A percentile compares a stretch with the other conserved stretches of the same genome.
Conservation (phyloP, 2,113 vertebrate species). For the Pseudonaja textilis region DNA sequence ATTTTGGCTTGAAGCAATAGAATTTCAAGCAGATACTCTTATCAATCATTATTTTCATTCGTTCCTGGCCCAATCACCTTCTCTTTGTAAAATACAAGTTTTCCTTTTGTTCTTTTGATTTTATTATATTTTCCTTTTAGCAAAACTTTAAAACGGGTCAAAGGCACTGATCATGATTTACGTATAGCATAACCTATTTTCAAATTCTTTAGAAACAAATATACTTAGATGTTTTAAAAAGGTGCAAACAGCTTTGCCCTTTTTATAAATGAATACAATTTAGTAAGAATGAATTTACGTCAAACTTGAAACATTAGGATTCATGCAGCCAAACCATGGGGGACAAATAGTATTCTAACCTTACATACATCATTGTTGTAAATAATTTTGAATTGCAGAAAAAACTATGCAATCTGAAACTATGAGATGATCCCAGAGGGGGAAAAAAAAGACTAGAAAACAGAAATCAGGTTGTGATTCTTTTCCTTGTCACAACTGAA, state of each 20-base stretch:
- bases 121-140: background rate
- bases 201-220: background rate
- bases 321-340: background rate
- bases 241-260: background rate
- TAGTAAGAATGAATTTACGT: background rate
- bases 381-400: background rate
- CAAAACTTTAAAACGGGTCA: background rate
- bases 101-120: background rate
- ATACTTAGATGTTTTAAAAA: background rate
- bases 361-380: background rate
- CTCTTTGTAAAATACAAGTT: background rate
- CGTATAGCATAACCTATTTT: background rate
- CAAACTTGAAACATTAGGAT: background rate
- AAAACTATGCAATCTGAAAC: background rate
- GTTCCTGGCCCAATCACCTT: background rate
- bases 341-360: background rate
- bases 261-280: background rate
- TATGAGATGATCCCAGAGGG: background rate
- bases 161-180: background rate
- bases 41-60: background rate
- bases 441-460: background rate
- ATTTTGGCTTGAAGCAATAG: background rate
- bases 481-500: background rate
- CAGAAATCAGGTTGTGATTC: background rate
- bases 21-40: background rate